phyloP scores from a whole-genome alignment of 2,797 vertebrate species.

The Acridotheres tristis region DNA sequence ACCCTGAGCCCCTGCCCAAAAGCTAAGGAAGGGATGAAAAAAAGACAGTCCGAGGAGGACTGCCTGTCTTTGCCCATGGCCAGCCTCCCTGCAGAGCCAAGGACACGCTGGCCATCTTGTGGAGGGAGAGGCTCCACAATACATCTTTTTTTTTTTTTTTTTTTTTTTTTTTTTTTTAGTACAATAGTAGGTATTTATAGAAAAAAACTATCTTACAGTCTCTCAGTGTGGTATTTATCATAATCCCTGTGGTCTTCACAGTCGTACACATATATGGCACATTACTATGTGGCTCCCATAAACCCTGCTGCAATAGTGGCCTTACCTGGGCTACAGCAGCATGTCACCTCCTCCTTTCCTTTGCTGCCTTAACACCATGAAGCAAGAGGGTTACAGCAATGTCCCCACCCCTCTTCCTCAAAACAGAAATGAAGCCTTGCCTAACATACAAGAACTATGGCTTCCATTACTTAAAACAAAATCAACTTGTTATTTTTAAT shows the following conservation, averaged over 20 bases:
- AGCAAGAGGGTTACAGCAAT: background rate
- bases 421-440: background rate
- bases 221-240: background rate
- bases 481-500: background rate
- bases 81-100: background rate
- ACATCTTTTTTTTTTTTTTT: too few species aligned
- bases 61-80: background rate
- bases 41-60: rapidly evolving
- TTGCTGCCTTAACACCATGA: background rate
- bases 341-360: background rate
- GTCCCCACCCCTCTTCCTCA: background rate
- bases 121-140: background rate
- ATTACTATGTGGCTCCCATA: background rate
- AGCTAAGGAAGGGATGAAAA: background rate
- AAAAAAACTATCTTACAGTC: background rate
- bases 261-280: rapidly evolving
- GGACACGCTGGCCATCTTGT: rapidly evolving
- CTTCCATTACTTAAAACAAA: background rate
- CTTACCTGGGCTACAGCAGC: background rate
- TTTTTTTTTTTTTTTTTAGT: background rate
- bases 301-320: background rate
- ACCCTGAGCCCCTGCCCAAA: background rate
- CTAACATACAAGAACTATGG: background rate
- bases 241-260: background rate
- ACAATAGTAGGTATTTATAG: background rate